Evolutionary conservation across 2,113 vertebrate species (phyloP).

Genomic region (Crotalus tigris): DNA sequence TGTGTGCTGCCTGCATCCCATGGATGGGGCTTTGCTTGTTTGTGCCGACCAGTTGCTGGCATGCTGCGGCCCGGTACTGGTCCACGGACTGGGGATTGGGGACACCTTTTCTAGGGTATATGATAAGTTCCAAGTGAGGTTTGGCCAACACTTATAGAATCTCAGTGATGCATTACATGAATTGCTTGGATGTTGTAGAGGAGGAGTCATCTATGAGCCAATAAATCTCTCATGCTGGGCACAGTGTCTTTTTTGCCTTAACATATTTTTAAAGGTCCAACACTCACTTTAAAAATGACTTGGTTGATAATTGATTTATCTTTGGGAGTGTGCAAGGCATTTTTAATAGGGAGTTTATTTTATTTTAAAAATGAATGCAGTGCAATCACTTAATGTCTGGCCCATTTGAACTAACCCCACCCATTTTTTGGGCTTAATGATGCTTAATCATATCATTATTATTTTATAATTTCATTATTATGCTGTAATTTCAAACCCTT

Average conservation of each 20-base stretch:
- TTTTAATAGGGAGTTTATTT: slow-evolving; percentile 41
- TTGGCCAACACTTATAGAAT: background rate
- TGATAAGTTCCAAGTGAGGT: background rate
- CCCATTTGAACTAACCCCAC: slow-evolving; percentile 47
- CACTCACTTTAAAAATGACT: background rate
- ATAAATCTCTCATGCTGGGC: background rate
- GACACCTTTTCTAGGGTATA: background rate
- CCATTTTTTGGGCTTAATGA: slow-evolving; percentile 65
- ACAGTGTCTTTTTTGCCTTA: background rate
- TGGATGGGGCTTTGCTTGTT: too few relatives aligned
- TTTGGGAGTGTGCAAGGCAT: slow-evolving; percentile 36
- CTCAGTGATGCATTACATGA: background rate
- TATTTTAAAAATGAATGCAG: slow-evolving; percentile 26
- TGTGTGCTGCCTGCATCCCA: too few relatives aligned
- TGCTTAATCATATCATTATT: slow-evolving; percentile 61
- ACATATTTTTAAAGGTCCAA: background rate
- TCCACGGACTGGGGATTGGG: too few relatives aligned
- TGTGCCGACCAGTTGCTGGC: too few relatives aligned
- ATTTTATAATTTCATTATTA: slow-evolving; percentile 39
- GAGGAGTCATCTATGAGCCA: background rate
- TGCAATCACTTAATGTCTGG: slow-evolving; percentile 65
- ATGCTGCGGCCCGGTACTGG: too few relatives aligned
- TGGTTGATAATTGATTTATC: background rate
- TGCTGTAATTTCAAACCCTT: slow-evolving; percentile 65
- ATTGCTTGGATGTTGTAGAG: background rate